phyloP scores from a whole-genome alignment of 2,888 invertebrate genomes.

The Limnephilus auricula region DNA sequence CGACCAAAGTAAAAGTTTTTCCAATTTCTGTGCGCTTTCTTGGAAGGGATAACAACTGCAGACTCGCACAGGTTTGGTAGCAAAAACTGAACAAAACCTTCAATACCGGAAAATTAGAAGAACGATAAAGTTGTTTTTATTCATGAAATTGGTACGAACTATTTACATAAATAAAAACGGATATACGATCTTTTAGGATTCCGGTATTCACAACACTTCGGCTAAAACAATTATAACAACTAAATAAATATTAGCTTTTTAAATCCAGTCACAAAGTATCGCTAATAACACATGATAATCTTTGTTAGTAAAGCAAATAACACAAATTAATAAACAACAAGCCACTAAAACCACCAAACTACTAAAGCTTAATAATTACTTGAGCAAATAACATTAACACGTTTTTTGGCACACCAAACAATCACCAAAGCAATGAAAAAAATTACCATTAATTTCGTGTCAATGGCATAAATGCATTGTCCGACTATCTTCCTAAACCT shows the following conservation, averaged over 20 bases:
- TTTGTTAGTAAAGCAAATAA: not conserved
- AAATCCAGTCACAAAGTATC: not conserved
- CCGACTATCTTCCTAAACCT: no score
- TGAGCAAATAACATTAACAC: not conserved
- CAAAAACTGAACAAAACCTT: not conserved
- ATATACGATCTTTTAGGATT: no score
- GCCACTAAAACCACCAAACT: no score
- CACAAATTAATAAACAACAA: not conserved
- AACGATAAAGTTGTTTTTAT: no score
- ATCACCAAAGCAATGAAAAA: not conserved
- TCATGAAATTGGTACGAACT: no score
- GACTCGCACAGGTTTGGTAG: conserved; percentile 32
- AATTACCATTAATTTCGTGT: not conserved
- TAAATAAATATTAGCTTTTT: not conserved
- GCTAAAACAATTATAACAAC: no score
- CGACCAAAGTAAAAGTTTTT: conserved; percentile 58
- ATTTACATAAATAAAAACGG: no score
- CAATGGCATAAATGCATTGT: not conserved
- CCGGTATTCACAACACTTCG: no score
- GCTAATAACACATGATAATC: not conserved
- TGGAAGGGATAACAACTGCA: conserved; percentile 1
- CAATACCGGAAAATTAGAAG: no score
- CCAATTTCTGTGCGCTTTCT: not conserved
- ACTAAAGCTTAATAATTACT: not conserved
- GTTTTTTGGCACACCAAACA: not conserved